A percentile compares a stretch with the other conserved stretches of the same genome.
Conservation (phyloP, 2,113 vertebrate species). For the Aspiorhynchus laticeps region DNA sequence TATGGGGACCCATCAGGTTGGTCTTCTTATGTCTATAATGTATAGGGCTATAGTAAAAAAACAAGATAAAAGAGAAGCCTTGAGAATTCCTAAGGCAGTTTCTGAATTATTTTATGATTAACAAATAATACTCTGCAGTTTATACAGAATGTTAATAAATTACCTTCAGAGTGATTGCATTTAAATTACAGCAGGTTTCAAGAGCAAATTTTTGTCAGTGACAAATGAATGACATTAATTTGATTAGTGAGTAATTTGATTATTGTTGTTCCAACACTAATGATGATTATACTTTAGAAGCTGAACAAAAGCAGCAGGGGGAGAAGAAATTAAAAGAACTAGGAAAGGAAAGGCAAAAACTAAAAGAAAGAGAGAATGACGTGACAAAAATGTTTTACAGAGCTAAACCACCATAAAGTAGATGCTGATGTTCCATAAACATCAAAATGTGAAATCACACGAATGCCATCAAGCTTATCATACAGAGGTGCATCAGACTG, state of each 20-base stretch:
- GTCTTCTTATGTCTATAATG: background rate
- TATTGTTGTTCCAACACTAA: background rate
- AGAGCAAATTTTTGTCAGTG: slow-evolving; percentile 11
- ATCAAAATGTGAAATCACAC: slow-evolving; percentile 1
- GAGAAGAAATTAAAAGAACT: background rate
- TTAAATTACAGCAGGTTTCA: slow-evolving; percentile 13
- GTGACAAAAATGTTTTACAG: background rate
- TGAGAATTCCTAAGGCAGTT: background rate
- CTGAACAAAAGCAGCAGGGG: slow-evolving; percentile 13
- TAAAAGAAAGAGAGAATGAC: background rate
- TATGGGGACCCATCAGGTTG: background rate
- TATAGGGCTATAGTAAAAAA: background rate
- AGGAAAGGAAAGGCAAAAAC: background rate
- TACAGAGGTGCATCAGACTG: background rate
- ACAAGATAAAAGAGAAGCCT: background rate
- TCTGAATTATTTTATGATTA: background rate
- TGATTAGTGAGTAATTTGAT: slow-evolving; percentile 36
- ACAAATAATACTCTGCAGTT: background rate
- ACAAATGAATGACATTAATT: slow-evolving; percentile 26
- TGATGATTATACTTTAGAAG: slow-evolving; percentile 22
- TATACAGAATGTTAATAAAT: slow-evolving; percentile 16
- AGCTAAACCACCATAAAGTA: background rate
- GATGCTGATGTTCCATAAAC: background rate
- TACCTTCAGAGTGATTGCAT: background rate
- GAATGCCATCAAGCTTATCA: background rate